Evolutionary conservation across 2,797 vertebrate species (phyloP).

Genomic region (Hirundo rustica): DNA sequence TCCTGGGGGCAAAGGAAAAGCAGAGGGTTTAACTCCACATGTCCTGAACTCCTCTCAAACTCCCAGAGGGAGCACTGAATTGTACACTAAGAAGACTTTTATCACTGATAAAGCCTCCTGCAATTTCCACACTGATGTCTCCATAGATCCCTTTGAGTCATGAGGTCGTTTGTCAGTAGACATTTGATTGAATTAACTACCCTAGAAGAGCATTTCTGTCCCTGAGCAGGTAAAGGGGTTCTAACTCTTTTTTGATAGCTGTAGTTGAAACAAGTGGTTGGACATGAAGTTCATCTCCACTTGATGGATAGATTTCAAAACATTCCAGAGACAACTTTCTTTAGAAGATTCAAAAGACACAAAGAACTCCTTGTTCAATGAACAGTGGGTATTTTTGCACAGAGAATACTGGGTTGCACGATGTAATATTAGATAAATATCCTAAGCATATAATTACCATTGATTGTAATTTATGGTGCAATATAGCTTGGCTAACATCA

Average conservation of each 20-base stretch:
- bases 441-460: neutral
- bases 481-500: neutral
- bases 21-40: neutral
- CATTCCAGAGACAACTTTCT: neutral
- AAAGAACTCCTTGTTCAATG: neutral
- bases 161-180: neutral
- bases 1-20: neutral
- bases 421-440: neutral
- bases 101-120: neutral
- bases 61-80: neutral
- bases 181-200: neutral
- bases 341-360: neutral
- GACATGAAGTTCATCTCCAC: neutral
- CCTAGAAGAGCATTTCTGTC: neutral
- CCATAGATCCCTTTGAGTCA: neutral
- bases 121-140: neutral
- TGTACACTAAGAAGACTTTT: neutral
- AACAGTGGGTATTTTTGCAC: neutral
- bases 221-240: neutral
- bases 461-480: neutral
- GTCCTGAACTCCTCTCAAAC: neutral
- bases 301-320: neutral
- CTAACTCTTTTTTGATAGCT: neutral
- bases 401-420: neutral
- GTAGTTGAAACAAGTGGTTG: neutral